These are phyloP conservation scores for Hycleus phaleratus DNA, from an alignment of 1,140 invertebrate species.

Conservation along the genomic window DNA sequence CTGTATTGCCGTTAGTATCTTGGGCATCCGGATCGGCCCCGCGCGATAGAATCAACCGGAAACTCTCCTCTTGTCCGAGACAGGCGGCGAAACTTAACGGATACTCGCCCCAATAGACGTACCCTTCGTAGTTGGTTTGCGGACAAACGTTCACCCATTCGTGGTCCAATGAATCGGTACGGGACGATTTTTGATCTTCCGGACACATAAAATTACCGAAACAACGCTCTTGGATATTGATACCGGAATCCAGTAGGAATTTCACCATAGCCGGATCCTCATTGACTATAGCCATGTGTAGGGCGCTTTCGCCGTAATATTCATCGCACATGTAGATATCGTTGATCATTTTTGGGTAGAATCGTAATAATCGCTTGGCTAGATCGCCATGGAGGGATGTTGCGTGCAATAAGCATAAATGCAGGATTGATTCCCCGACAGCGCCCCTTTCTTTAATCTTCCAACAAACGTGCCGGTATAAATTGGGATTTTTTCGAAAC, in stretches of 20 bases:
- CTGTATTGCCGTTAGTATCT: slow-evolving; percentile 97
- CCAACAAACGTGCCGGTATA: slow-evolving; percentile 86
- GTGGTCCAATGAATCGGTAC: slow-evolving; percentile 80
- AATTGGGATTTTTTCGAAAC: slow-evolving; percentile 38
- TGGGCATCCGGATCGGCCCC: slow-evolving; percentile 92
- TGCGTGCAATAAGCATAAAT: slow-evolving; percentile 87
- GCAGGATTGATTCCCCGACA: slow-evolving; percentile 91
- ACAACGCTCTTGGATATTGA: slow-evolving; percentile 83
- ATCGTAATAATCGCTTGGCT: slow-evolving; percentile 81
- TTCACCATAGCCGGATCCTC: slow-evolving; percentile 97
- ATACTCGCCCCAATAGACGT: slow-evolving; percentile 98
- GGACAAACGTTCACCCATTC: slow-evolving; percentile 83
- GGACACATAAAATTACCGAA: slow-evolving; percentile 95
- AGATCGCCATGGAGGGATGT: slow-evolving; percentile 87
- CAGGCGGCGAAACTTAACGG: slow-evolving; percentile 94
- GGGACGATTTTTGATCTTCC: slow-evolving; percentile 90
- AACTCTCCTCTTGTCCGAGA: slow-evolving; percentile 94
- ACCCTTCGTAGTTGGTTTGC: slow-evolving; percentile 92
- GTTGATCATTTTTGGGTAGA: slow-evolving; percentile 92
- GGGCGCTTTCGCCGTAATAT: slow-evolving; percentile 89
- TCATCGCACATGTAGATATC: slow-evolving; percentile 95
- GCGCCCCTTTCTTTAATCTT: slow-evolving; percentile 85
- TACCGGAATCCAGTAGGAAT: slow-evolving; percentile 85
- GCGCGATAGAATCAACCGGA: slow-evolving; percentile 84
- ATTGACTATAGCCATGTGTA: slow-evolving; percentile 97